A percentile compares a stretch with the other conserved stretches of the same genome.
Evolutionary conservation across 2,888 invertebrate genomes (phyloP).

Genomic region (Zeuzera pyrina): DNA sequence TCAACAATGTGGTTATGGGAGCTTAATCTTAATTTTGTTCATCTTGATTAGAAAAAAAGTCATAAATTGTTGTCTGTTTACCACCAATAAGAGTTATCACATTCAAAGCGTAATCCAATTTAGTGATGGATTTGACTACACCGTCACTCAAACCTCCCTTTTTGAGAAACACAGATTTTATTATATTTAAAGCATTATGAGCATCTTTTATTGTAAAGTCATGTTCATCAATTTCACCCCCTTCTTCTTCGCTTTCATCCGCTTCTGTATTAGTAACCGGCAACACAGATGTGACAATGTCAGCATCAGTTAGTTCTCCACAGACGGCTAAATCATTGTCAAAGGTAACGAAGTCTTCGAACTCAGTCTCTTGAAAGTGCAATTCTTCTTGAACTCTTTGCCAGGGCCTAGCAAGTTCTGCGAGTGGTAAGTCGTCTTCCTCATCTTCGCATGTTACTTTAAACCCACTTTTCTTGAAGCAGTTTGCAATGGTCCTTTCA

Average conservation of each 20-base stretch:
- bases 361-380: neutral
- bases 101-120: constrained; percentile 21
- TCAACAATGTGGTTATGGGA: constrained; percentile 12
- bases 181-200: constrained; percentile 18
- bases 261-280: constrained; percentile 16
- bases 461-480: neutral
- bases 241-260: constrained; percentile 19
- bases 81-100: constrained; percentile 18
- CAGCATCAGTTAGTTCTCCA: neutral
- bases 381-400: constrained; percentile 7
- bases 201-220: constrained; percentile 19
- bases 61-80: constrained; percentile 20
- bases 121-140: constrained; percentile 18
- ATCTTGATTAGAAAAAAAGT: constrained; percentile 18
- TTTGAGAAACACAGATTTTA: constrained; percentile 18
- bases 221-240: constrained; percentile 17
- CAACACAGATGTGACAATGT: constrained; percentile 4
- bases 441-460: neutral
- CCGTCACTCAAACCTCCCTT: too few species aligned
- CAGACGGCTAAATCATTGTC: neutral
- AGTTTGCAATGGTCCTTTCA: neutral
- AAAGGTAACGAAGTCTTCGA: constrained; percentile 1
- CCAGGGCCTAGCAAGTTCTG: constrained; percentile 9
- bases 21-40: constrained; percentile 15
- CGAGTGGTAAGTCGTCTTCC: neutral